Evolutionary conservation across 2,888 invertebrate species (phyloP).

Genomic region (Acanthoscelides obtectus): DNA sequence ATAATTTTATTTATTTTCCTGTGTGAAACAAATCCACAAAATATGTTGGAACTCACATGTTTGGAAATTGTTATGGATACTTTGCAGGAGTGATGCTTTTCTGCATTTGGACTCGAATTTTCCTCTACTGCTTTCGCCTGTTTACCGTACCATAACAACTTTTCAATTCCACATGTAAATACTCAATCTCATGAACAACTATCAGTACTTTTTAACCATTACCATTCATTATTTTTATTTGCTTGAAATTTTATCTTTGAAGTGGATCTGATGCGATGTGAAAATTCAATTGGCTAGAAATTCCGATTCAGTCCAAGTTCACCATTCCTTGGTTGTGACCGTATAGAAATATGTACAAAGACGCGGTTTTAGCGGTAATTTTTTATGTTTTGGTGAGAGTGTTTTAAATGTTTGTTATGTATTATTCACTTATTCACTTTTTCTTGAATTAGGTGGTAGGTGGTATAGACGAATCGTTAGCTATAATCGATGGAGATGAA

Average conservation of each 20-base stretch:
- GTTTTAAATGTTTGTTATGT: background rate
- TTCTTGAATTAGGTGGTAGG: background rate
- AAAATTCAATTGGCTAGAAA: background rate
- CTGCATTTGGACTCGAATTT: no score
- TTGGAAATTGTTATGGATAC: no score
- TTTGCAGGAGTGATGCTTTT: no score
- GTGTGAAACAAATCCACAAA: no score
- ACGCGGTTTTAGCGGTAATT: background rate
- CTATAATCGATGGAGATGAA: slow-evolving; percentile 20
- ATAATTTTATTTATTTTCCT: no score
- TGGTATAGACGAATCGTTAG: background rate
- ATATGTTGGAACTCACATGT: no score
- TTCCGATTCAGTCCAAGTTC: background rate
- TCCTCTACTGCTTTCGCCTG: no score
- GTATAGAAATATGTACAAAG: background rate
- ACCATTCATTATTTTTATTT: background rate
- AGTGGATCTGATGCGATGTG: background rate
- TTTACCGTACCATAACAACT: no score
- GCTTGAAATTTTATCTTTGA: background rate
- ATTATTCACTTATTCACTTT: background rate
- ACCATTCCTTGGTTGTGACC: background rate
- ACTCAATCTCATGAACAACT: background rate
- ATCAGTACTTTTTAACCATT: background rate
- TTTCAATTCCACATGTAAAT: no score
- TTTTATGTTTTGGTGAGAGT: background rate